Evolutionary conservation across 2,113 vertebrate species (phyloP), one percentile per base, ranked within the genome.

Genomic region (Bubo scandiacus): DNA sequence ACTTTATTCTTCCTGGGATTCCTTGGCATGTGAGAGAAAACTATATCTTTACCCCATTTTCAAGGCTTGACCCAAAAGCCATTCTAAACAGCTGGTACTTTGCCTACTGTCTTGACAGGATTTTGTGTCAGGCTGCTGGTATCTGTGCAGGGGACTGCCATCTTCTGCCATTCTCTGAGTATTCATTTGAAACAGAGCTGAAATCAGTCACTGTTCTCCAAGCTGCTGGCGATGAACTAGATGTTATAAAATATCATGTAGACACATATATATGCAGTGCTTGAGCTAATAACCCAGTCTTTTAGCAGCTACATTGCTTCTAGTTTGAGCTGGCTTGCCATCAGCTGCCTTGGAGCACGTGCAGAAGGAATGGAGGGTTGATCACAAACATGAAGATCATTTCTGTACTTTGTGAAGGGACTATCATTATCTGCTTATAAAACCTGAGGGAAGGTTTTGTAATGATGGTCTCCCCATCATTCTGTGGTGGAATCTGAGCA

Each of bases 351-450:
- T 36, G 72, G 42, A 11, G 32, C 0, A 4, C 11, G 32, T 63
- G 52, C 6, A 20, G 52, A n/a, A 47, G 25, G 34, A 52, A 17
- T 1, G 1, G 29, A 65, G 49, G 36, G 29, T 15, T 84, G 36
- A 36, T 38, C 1, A 5, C 47, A 63, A 36, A 32, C 0, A 0
- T 34, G 55, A 38, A 16, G 30, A 13, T 74, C 3, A 6, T 63
- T 54, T 59, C 62, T 79, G 2, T 54, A 0, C 30, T 67, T 54
- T 0, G 3, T 49, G 54, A 73, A 52, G 47, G 38, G 16, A 22
- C 11, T 30, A 40, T 21, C 18, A 5, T 10, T n/a, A 34, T n/a
- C n/a, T 0, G 1, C 43, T 67, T 25, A 4, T 25, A 58, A 67
- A 85, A 19, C 15, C 34, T 1, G 5, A 68, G 15, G 34, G 12